phyloP scores from a whole-genome alignment of 1,140 invertebrate genomes.

The Sitophilus oryzae region DNA sequence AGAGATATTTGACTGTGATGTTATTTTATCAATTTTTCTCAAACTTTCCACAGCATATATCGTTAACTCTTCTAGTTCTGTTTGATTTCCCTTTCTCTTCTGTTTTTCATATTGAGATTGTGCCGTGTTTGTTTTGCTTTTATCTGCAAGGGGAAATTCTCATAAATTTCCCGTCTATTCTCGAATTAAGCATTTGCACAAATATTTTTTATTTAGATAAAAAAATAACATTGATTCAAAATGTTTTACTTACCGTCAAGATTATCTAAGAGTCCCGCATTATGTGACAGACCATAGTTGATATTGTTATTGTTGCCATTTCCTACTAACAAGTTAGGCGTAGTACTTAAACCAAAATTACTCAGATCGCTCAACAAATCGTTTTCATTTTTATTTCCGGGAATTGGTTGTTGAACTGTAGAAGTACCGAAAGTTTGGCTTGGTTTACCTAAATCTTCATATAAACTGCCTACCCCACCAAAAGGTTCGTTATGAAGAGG shows the following conservation, averaged over 20 bases:
- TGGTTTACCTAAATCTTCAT: slow-evolving; percentile 3
- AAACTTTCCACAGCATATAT: slow-evolving; percentile 32
- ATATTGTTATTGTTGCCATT: slow-evolving; percentile 26
- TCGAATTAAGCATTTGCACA: not conserved
- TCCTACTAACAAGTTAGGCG: slow-evolving; percentile 21
- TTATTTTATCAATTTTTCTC: slow-evolving; percentile 42
- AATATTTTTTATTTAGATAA: not conserved
- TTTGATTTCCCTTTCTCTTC: slow-evolving; percentile 16
- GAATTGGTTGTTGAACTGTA: not conserved
- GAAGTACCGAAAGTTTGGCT: not conserved
- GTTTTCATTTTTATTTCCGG: slow-evolving; percentile 36
- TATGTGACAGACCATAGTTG: slow-evolving; percentile 21
- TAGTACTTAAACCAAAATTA: slow-evolving; percentile 41
- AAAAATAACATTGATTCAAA: not conserved
- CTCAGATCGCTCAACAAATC: slow-evolving; percentile 56
- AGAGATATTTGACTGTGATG: slow-evolving; percentile 44
- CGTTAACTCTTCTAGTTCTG: slow-evolving; percentile 20
- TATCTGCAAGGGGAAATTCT: slow-evolving; percentile 44
- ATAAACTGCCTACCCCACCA: slow-evolving; percentile 2
- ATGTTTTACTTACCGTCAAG: slow-evolving; percentile 32
- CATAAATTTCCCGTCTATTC: slow-evolving; percentile 36
- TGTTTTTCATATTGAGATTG: not conserved
- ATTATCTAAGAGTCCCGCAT: slow-evolving; percentile 26
- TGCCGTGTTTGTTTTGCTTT: slow-evolving; percentile 8
- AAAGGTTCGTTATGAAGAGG: not conserved